Evolutionary conservation across 1,140 invertebrate genomes (phyloP).

Genomic region (Cepaea nemoralis): DNA sequence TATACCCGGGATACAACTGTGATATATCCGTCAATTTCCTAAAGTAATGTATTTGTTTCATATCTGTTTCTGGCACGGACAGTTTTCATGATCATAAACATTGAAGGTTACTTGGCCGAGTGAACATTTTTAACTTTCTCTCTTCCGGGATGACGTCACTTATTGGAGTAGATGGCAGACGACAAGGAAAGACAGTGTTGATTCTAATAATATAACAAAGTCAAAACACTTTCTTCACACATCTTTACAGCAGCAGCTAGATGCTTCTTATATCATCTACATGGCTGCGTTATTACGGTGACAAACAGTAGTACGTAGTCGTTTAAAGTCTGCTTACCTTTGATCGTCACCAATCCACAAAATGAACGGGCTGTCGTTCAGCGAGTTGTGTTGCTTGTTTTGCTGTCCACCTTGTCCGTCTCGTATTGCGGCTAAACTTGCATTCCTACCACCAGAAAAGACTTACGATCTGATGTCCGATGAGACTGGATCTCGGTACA

Average conservation of each 20-base stretch:
- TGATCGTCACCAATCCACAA: conserved; percentile 9
- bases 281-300: background rate
- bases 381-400: conserved; percentile 98
- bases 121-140: no score
- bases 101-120: no score
- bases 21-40: no score
- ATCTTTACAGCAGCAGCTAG: background rate
- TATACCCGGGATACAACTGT: no score
- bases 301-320: background rate
- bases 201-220: background rate
- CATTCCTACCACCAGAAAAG: conserved; percentile 97
- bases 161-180: conserved; percentile 55
- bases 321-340: background rate
- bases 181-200: conserved; percentile 47
- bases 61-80: no score
- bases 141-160: conserved; percentile 48
- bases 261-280: background rate
- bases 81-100: no score
- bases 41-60: no score
- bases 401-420: conserved; percentile 99
- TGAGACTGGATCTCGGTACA: conserved; percentile 70
- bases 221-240: background rate
- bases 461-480: conserved; percentile 87
- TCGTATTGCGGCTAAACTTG: conserved; percentile 94
- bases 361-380: conserved; percentile 72